Conservation (phyloP, 2,113 vertebrate species). For the Sturnira hondurensis region DNA sequence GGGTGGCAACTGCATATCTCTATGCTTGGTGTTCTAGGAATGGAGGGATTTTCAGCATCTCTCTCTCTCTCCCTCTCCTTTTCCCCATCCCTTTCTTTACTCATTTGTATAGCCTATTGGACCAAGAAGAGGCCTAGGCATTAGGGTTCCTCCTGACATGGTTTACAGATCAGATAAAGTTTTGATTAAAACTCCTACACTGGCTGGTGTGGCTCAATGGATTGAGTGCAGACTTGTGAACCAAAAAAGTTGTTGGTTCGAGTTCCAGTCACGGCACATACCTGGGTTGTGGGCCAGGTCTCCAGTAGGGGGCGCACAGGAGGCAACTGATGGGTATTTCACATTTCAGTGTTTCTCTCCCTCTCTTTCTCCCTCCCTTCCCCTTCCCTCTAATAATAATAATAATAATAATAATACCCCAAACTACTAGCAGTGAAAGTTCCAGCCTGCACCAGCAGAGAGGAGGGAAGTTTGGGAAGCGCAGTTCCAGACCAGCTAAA, state of each 20-base stretch:
- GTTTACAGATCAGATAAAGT: background rate
- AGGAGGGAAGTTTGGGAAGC: background rate
- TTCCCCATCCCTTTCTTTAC: background rate
- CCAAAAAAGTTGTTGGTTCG: too few relatives aligned
- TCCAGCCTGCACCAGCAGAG: background rate
- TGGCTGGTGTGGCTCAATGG: too few relatives aligned
- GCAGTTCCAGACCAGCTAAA: background rate
- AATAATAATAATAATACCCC: too few relatives aligned
- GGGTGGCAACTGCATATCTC: background rate
- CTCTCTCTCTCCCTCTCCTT: too few relatives aligned
- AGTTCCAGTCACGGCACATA: too few relatives aligned
- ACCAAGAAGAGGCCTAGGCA: background rate
- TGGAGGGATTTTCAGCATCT: background rate
- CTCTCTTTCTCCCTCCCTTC: too few relatives aligned
- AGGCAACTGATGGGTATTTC: too few relatives aligned
- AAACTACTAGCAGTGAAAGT: background rate
- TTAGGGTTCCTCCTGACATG: background rate
- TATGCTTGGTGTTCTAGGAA: background rate
- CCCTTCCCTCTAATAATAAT: too few relatives aligned
- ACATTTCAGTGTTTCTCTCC: too few relatives aligned
- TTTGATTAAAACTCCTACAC: background rate
- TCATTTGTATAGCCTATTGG: background rate
- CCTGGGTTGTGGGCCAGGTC: too few relatives aligned
- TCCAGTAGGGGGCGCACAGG: too few relatives aligned
- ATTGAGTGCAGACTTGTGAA: too few relatives aligned